A percentile compares a stretch with the other conserved stretches of the same genome.
These are phyloP conservation scores for Hartigia nigra DNA, from an alignment of 2,888 invertebrate genomes.

Conservation along the genomic window DNA sequence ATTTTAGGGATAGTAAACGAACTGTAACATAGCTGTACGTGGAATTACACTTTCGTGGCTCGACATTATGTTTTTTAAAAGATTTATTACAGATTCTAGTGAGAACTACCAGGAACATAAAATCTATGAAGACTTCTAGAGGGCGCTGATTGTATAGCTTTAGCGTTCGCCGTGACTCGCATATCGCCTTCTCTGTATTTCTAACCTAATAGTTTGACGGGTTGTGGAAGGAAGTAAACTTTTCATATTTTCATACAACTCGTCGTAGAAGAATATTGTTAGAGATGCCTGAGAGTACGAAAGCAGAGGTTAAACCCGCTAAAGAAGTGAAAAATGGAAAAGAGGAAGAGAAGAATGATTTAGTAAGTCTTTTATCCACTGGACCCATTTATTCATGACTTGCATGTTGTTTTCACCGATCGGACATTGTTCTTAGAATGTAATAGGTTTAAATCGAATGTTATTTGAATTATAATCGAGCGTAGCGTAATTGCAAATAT, in stretches of 20 bases:
- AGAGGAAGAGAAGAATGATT: conserved; percentile 68
- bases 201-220: conserved; percentile 41
- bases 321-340: conserved; percentile 66
- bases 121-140: background rate
- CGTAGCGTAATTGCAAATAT: background rate
- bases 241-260: conserved; percentile 22
- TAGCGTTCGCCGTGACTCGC: conserved; percentile 48
- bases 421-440: conserved; percentile 9
- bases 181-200: conserved; percentile 32
- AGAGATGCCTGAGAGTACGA: conserved; percentile 63
- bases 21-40: background rate
- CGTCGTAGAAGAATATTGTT: conserved; percentile 20
- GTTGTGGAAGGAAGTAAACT: conserved; percentile 2
- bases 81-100: background rate
- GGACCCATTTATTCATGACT: conserved; percentile 16
- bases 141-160: background rate
- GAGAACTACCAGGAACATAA: background rate
- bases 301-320: conserved; percentile 57
- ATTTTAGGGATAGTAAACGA: background rate
- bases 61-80: background rate
- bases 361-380: conserved; percentile 56
- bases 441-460: background rate
- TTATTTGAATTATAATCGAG: background rate
- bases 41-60: background rate
- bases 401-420: conserved; percentile 26